A percentile compares a stretch with the other conserved stretches of the same genome.
phyloP scores from a whole-genome alignment of 2,797 vertebrate genomes.

The Xiphorhynchus erythropygius region DNA sequence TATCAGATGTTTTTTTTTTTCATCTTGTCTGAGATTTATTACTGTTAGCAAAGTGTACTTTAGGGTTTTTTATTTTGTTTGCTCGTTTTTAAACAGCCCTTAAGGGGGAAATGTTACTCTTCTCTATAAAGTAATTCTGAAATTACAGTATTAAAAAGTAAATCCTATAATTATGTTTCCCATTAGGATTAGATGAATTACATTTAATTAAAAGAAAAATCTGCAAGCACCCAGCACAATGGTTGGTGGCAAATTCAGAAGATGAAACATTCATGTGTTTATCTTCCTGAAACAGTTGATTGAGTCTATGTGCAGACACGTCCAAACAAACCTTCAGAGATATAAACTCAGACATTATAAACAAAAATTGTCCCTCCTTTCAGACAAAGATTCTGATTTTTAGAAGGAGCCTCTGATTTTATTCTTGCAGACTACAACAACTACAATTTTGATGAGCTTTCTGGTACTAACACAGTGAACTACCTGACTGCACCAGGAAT shows the following conservation, averaged over 20 bases:
- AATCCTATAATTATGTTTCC: constrained; percentile 53
- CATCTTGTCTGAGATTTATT: constrained; percentile 27
- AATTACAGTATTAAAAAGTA: constrained; percentile 39
- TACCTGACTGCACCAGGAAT: neutral
- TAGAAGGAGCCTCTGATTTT: neutral
- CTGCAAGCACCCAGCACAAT: constrained; percentile 7
- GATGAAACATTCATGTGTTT: constrained; percentile 46
- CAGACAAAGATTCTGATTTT: constrained; percentile 5
- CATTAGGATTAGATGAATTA: constrained; percentile 45
- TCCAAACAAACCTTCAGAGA: constrained; percentile 26
- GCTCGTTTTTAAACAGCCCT: constrained; percentile 3
- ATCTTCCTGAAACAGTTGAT: constrained; percentile 25
- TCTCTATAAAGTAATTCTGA: constrained; percentile 3
- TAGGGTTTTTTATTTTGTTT: neutral
- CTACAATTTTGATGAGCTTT: neutral
- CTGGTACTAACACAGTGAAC: neutral
- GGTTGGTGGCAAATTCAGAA: neutral
- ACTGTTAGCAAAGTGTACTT: constrained; percentile 6
- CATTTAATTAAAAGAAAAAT: constrained; percentile 53
- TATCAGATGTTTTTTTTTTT: neutral
- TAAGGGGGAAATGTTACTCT: neutral
- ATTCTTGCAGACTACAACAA: neutral
- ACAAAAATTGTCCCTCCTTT: neutral
- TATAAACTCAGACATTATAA: neutral
- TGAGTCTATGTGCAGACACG: neutral